Percentiles rank a stretch among this genome's conserved stretches.
phyloP scores from a whole-genome alignment of 2,113 vertebrate genomes.

The Halichoeres trimaculatus region DNA sequence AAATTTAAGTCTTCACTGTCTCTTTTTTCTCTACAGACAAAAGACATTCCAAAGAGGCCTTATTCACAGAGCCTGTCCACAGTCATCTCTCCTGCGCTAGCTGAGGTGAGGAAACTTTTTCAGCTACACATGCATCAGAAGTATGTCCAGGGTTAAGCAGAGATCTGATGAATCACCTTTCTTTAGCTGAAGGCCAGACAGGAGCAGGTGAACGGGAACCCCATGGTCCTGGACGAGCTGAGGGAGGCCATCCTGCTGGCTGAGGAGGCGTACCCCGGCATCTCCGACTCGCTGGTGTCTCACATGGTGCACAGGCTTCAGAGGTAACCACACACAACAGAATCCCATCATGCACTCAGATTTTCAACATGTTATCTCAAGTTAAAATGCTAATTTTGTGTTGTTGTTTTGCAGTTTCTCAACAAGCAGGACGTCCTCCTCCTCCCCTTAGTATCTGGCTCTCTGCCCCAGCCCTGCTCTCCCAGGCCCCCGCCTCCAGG shows the following conservation, averaged over 20 bases:
- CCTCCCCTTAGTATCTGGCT: conserved; percentile 84
- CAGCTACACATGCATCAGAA: background rate
- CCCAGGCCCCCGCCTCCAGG: conserved; percentile 55
- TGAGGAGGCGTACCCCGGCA: conserved; percentile 93
- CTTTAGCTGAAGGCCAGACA: conserved; percentile 90
- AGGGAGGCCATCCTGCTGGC: conserved; percentile 92
- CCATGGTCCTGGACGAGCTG: conserved; percentile 92
- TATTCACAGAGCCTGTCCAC: conserved; percentile 94
- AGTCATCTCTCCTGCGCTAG: conserved; percentile 93
- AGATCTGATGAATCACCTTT: too few species aligned
- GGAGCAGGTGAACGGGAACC: conserved; percentile 89
- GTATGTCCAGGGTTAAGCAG: background rate
- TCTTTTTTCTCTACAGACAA: conserved; percentile 73
- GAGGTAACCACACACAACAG: conserved; percentile 81
- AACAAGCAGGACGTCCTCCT: conserved; percentile 87
- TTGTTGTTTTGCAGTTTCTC: conserved; percentile 86
- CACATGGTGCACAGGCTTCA: conserved; percentile 94
- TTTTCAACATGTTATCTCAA: background rate
- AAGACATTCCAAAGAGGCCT: conserved; percentile 93
- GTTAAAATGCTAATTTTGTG: background rate
- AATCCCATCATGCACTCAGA: background rate
- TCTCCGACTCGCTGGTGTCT: conserved; percentile 94
- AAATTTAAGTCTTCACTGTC: too few species aligned
- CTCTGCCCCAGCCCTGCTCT: conserved; percentile 59
- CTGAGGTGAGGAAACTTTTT: conserved; percentile 96